These are phyloP conservation scores for Hoplias malabaricus DNA, from an alignment of 2,113 vertebrate species.

Conservation along the genomic window DNA sequence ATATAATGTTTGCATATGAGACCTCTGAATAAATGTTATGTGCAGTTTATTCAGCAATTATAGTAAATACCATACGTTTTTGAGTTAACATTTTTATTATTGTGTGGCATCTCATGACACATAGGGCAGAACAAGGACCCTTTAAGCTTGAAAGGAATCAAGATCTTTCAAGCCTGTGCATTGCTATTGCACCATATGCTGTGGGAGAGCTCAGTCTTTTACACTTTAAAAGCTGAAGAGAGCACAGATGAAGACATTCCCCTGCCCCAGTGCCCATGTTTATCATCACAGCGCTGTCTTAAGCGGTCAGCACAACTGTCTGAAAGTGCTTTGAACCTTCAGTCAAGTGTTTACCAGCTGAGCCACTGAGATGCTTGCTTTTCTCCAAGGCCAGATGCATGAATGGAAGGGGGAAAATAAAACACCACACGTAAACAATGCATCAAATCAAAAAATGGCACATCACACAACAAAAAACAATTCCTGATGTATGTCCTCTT, in stretches of 20 bases:
- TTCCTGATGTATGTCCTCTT: not conserved
- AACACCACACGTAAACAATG: not conserved
- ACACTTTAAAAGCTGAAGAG: not conserved
- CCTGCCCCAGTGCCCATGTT: not conserved
- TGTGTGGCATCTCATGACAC: not conserved
- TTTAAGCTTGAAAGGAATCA: not conserved
- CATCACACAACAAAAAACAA: not conserved
- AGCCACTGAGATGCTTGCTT: not conserved
- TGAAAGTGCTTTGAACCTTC: conserved; percentile 14
- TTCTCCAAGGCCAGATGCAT: not conserved
- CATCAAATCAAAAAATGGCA: not conserved
- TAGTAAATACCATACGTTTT: not conserved
- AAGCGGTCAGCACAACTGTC: not conserved
- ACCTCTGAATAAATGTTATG: too few species aligned
- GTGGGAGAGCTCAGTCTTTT: not conserved
- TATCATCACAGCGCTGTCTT: not conserved
- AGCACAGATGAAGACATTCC: not conserved
- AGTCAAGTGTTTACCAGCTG: conserved; percentile 2
- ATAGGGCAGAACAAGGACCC: not conserved
- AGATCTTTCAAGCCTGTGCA: not conserved
- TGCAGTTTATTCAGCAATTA: not conserved
- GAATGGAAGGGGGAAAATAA: not conserved
- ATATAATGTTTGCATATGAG: too few species aligned
- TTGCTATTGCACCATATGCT: not conserved
- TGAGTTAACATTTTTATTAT: not conserved